Evolutionary conservation across 2,113 vertebrate species (phyloP).

Genomic region (Tragulus kanchil): DNA sequence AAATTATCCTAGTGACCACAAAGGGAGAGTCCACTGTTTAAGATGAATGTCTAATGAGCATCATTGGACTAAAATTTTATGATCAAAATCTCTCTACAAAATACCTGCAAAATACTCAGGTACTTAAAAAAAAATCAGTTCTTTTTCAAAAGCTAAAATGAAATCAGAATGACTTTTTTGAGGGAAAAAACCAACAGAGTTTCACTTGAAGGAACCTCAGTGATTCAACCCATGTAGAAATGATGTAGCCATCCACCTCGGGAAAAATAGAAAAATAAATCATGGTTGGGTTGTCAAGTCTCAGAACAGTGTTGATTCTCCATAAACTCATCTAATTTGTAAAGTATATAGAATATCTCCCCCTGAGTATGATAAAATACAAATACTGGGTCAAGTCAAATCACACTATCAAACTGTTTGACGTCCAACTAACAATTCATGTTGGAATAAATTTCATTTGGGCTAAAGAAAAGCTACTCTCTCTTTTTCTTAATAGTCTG

Average conservation of each 20-base stretch:
- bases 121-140: background rate
- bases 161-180: slow-evolving; percentile 57
- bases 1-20: background rate
- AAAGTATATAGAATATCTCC: background rate
- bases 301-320: background rate
- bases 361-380: background rate
- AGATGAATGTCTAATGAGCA: background rate
- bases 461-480: background rate
- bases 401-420: background rate
- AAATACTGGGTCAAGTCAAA: background rate
- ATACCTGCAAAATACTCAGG: background rate
- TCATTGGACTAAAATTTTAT: background rate
- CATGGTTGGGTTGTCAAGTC: background rate
- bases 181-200: background rate
- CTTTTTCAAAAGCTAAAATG: slow-evolving; percentile 2
- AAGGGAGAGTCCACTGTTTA: background rate
- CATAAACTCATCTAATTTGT: background rate
- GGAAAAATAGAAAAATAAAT: background rate
- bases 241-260: background rate
- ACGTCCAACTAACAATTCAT: background rate
- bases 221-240: background rate
- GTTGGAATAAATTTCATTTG: background rate
- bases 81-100: background rate
- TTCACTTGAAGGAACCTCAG: background rate
- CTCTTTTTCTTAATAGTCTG: background rate